Percentiles rank a stretch among this genome's conserved stretches.
These are phyloP conservation scores for Tiliqua scincoides DNA, from an alignment of 2,113 vertebrate species.

Conservation along the genomic window DNA sequence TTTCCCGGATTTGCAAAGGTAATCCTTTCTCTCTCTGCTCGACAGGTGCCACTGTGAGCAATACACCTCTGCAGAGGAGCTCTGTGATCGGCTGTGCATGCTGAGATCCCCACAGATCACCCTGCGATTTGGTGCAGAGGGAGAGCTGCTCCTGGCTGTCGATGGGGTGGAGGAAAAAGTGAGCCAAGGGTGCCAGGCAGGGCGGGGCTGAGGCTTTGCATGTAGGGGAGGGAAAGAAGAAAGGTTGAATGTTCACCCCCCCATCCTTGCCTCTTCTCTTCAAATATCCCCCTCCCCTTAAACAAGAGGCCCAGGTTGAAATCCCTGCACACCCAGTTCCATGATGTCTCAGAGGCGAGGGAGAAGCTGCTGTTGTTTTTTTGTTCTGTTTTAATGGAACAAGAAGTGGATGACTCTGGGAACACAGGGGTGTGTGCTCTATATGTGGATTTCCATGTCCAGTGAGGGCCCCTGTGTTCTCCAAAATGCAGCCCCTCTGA, in stretches of 20 bases:
- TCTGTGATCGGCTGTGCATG: constrained; percentile 86
- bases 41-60: constrained; percentile 83
- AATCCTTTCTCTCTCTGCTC: background rate
- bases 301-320: background rate
- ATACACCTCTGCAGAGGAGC: constrained; percentile 87
- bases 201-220: constrained; percentile 21
- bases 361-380: background rate
- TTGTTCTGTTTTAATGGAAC: background rate
- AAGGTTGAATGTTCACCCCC: no score
- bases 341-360: background rate
- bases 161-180: constrained; percentile 61
- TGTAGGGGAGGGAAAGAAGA: no score
- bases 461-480: no score
- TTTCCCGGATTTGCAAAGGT: background rate
- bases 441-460: no score
- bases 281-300: background rate
- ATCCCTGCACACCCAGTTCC: background rate
- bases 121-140: constrained; percentile 71
- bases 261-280: no score
- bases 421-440: background rate
- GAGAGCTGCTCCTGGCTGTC: constrained; percentile 79
- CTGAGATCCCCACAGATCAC: constrained; percentile 79
- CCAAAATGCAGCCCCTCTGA: background rate
- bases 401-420: background rate
- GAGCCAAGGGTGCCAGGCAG: constrained; percentile 34